phyloP scores from a whole-genome alignment of 2,888 invertebrate species.

The Clostera curtula region DNA sequence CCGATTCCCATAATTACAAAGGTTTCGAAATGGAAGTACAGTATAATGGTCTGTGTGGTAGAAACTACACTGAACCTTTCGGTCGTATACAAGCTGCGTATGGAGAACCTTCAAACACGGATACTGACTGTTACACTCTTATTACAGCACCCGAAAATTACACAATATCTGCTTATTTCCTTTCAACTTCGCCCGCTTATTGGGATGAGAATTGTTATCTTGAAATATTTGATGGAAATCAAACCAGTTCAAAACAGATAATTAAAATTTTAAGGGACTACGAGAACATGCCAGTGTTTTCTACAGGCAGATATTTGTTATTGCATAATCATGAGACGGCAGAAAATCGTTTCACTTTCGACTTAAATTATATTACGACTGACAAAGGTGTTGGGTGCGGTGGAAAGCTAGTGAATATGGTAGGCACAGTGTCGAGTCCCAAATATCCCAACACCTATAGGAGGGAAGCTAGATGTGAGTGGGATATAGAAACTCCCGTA shows the following conservation, averaged over 20 bases:
- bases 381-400: conserved; percentile 60
- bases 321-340: conserved; percentile 58
- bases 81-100: conserved; percentile 77
- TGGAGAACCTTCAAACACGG: conserved; percentile 5
- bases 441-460: conserved; percentile 53
- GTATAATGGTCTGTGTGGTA: conserved; percentile 60
- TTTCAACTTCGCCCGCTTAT: conserved; percentile 27
- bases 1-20: conserved; percentile 42
- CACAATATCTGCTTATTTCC: conserved; percentile 81
- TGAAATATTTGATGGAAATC: conserved; percentile 54
- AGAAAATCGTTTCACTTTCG: conserved; percentile 28
- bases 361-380: conserved; percentile 47
- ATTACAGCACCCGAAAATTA: conserved; percentile 79
- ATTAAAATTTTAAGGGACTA: conserved; percentile 24
- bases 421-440: conserved; percentile 56
- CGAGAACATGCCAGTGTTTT: conserved; percentile 73
- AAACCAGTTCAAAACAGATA: conserved; percentile 26
- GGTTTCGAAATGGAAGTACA: conserved; percentile 81
- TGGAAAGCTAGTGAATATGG: conserved; percentile 38
- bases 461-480: conserved; percentile 43
- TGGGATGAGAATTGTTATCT: conserved; percentile 44
- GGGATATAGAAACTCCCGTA: conserved; percentile 54
- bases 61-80: conserved; percentile 81
- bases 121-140: conserved; percentile 73
- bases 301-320: conserved; percentile 78